Evolutionary conservation across 2,113 vertebrate genomes (phyloP).

Genomic region (Chamaetylas fuelleborni): DNA sequence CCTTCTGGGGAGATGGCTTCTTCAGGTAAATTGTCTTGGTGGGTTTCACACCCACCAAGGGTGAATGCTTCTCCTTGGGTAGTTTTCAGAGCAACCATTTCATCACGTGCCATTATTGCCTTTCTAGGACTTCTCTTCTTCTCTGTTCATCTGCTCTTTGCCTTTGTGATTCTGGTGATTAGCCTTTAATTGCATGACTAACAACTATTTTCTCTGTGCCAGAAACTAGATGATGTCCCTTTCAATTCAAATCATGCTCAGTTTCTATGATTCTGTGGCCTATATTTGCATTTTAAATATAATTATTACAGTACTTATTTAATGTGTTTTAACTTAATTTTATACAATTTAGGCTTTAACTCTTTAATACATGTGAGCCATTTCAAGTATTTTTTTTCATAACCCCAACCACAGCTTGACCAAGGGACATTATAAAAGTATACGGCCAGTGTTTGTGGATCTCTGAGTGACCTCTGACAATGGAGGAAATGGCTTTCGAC

Average conservation of each 20-base stretch:
- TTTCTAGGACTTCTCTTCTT: background rate
- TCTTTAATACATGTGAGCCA: background rate
- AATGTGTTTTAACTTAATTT: background rate
- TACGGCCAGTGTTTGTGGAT: background rate
- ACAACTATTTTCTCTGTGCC: background rate
- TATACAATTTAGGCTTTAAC: background rate
- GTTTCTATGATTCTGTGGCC: background rate
- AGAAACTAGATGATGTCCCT: background rate
- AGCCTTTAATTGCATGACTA: background rate
- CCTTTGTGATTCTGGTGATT: background rate
- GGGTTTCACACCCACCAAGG: background rate
- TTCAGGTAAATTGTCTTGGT: background rate
- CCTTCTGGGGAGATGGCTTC: background rate
- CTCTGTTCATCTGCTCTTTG: background rate
- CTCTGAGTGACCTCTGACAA: background rate
- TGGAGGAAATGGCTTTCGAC: background rate
- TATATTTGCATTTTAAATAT: background rate
- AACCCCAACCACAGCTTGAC: background rate
- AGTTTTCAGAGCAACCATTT: background rate
- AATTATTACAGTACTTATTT: background rate
- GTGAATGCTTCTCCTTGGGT: background rate
- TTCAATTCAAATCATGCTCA: background rate
- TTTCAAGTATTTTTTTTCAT: background rate
- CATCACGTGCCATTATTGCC: fast-evolving
- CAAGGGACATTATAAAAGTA: background rate